Evolutionary conservation across 2,113 vertebrate genomes (phyloP), one percentile per base, ranked within the genome.

Genomic region (Sinocyclocheilus anshuiensis): DNA sequence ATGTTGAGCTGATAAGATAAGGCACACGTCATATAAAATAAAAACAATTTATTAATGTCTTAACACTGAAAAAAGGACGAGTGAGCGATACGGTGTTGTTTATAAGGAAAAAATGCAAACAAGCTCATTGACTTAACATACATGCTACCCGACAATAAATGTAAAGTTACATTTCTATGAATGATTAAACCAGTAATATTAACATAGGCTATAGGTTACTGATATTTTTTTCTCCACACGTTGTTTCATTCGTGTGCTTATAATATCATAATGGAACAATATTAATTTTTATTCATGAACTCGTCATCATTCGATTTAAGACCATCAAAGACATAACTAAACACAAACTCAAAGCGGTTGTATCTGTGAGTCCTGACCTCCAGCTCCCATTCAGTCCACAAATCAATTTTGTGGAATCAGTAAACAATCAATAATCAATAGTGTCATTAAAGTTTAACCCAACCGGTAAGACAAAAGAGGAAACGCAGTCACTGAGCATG

Each of bases 401-500:
- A 48, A 75, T 86, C 76, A 84, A 84, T 88, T 59, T 24, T 15
- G 45, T 39, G 20, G 15, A 6, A 83, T 55, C 67, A 42, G 48
- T 84, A 75, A 42, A 77, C 74, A 74, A 42, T 80, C 57, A 48
- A 59, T 88, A 78, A 72, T 72, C 48, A 78, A 67, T 55, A 45
- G 26, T 80, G 26, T 15, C 12, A 26, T 67, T 75, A 72, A 72
- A 24, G 5, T 4, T 67, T 5, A 69, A 77, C n/a, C 5, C 45
- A 16, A 2, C 24, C 16, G 20, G 33, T 33, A 7, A 26, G 45
- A 53, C 13, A 26, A 61, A 61, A 22, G 20, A 61, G 3, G 2
- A 42, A 74, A 39, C 29, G 33, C 33, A 42, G 48, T 57, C 24
- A 26, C 45, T 55, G 24, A 33, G 4, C 76, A 33, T 33, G 50